Base-by-base conservation (phyloP, 2,888 invertebrate species). In the Pollenia labialis region DNA sequence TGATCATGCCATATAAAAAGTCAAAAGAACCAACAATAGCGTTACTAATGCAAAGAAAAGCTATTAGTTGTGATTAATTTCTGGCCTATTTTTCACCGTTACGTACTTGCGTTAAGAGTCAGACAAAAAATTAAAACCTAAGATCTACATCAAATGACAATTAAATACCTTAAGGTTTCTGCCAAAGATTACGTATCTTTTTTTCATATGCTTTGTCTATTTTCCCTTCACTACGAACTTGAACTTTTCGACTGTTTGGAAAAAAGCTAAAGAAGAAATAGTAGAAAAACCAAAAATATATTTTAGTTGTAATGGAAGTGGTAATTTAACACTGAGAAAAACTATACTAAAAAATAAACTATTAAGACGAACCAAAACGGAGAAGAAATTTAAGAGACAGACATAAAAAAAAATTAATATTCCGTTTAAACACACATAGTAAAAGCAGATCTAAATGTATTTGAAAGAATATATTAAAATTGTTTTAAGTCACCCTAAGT, bases 261-360 rank as follows among this genome's bases (percentile, higher is more conserved):
- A 10, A 42, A 42, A 42, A 14, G 42, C 32, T 42, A 68, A 50
- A 44, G 4, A 9, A 54, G 58, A 72, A 60, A 23, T 42, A 56
- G 60, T 40, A 32, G 23, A 1, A n/a, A 12, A 54, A n/a, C 50
- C 52, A 69, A 42, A 52, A 54, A 9, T 23, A 11, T 69, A 16
- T 48, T 48, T 32, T 16, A n/a, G 40, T 18, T 74, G 60, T 12
- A 44, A 23, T 79, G 79, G 44, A 74, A 69, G 69, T 68, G 66
- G 44, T 81, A 76, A 85, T 77, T 72, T 60, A 42, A 81, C 40
- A 66, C 12, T 23, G 16, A 72, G 48, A 76, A 76, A 75, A 83
- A 80, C 32, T 6, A 32, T 32, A 32, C 32, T 32, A 4, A 32
- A 32, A 32, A 4, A 32, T 32, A 32, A 32, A 32, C 4, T 32